A percentile compares a stretch with the other conserved stretches of the same genome.
These are phyloP conservation scores for Macrotis lagotis DNA, from an alignment of 2,113 vertebrate species.

Conservation along the genomic window DNA sequence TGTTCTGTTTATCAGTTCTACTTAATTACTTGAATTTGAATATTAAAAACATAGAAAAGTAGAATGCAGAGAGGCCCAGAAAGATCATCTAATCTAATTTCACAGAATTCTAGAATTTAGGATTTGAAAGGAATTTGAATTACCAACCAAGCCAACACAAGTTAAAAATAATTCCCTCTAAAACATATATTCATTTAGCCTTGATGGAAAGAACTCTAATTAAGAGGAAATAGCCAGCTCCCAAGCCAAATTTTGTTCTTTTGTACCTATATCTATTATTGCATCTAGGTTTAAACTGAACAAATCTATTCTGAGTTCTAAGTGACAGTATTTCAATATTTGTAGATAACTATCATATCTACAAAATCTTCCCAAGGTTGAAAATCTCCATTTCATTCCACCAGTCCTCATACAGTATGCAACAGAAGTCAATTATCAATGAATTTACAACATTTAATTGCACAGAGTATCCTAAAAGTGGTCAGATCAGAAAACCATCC, in stretches of 20 bases:
- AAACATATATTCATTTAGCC: neutral
- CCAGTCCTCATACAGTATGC: neutral
- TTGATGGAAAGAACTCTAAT: neutral
- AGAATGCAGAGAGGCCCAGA: neutral
- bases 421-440: neutral
- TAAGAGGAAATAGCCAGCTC: neutral
- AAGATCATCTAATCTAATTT: neutral
- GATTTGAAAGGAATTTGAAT: neutral
- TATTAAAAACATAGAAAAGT: neutral
- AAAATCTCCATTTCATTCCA: neutral
- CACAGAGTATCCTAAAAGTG: neutral
- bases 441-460: neutral
- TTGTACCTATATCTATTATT: neutral
- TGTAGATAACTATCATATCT: neutral
- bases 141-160: neutral
- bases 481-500: neutral
- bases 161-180: neutral
- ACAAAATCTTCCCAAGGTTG: neutral
- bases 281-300: neutral
- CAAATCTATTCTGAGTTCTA: neutral
- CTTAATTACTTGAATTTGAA: neutral
- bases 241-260: neutral
- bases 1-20: neutral
- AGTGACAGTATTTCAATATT: neutral
- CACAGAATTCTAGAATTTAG: neutral